Conservation (phyloP, 2,888 invertebrate genomes). For the Agonum fuliginosum region DNA sequence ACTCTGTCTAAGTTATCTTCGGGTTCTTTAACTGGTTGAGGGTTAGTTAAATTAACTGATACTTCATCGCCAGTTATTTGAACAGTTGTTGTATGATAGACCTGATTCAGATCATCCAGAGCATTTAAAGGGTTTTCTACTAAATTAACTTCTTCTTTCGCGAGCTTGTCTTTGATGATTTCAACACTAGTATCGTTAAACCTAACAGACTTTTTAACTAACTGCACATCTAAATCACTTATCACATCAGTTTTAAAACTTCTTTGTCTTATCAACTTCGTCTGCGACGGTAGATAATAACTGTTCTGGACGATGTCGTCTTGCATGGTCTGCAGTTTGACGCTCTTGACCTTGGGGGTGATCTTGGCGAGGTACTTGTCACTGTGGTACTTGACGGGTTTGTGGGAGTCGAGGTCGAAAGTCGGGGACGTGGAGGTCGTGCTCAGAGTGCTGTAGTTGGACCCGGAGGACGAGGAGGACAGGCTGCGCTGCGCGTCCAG, state of each 20-base stretch:
- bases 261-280: slow-evolving; percentile 60
- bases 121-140: slow-evolving; percentile 48
- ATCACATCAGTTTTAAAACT: slow-evolving; percentile 64
- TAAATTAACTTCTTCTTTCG: neutral
- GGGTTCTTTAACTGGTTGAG: slow-evolving; percentile 61
- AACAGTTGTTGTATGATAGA: slow-evolving; percentile 44
- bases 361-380: slow-evolving; percentile 53
- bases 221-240: slow-evolving; percentile 67
- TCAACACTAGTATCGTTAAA: slow-evolving; percentile 69
- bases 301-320: slow-evolving; percentile 67
- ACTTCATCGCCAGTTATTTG: slow-evolving; percentile 44
- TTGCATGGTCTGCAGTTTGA: slow-evolving; percentile 68
- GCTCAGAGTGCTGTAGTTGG: slow-evolving; percentile 66
- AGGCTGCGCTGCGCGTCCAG: slow-evolving; percentile 80
- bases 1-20: slow-evolving; percentile 66
- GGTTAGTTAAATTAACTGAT: neutral
- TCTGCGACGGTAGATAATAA: slow-evolving; percentile 67
- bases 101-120: neutral
- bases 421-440: slow-evolving; percentile 69
- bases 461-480: slow-evolving; percentile 71
- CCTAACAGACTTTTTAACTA: slow-evolving; percentile 69
- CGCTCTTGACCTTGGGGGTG: slow-evolving; percentile 4
- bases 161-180: slow-evolving; percentile 62
- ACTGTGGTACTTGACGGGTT: slow-evolving; percentile 62
- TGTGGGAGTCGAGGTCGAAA: slow-evolving; percentile 74